Base-by-base conservation (phyloP, 2,888 invertebrate species). In the Parnassius orleans region DNA sequence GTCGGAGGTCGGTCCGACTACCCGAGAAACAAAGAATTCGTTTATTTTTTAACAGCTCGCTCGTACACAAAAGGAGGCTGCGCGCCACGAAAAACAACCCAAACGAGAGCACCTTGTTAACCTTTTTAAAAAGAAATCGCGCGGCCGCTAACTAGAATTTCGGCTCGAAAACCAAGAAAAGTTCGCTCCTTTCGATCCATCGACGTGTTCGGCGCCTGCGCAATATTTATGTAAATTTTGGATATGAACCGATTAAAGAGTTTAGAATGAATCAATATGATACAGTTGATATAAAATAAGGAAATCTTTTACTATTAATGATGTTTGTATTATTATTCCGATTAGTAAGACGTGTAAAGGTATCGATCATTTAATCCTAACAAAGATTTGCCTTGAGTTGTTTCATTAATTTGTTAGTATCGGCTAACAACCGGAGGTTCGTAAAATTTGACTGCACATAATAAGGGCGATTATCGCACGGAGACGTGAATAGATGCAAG, bases 41-140 rank as follows among this genome's bases (percentile, higher is more conserved):
- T 90, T 91, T 91, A 91, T 91, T 91, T 91, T 91, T 91, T 91
- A 91, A 91, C 91, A 91, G 91, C 91, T 90, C 85, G 87, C 86
- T 80, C 85, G 87, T 88, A 87, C 87, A 90, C 89, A 90, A 90
- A 89, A 88, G 89, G 85, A 86, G 84, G 84, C 85, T 81, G 83
- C 85, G 84, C 86, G 84, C 84, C 85, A 86, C 83, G 86, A 90
- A 90, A 91, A 90, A 90, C 83, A 76, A 90, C 86, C 84, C 78
- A 87, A 90, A 89, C 84, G 84, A 90, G 85, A 86, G 80, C 84
- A 87, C 84, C 90, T 90, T 90, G 90, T 90, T 91, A 90, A 88
- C 87, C 86, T 87, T 89, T 90, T 90, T 87, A 87, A 89, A 90
- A 89, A 88, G 86, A 90, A 89, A 89, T 87, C 87, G 87, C 87